Percentiles rank a stretch among this genome's conserved stretches.
Evolutionary conservation across 1,140 invertebrate species (phyloP).

Genomic region (Brevipalpus yothersi): DNA sequence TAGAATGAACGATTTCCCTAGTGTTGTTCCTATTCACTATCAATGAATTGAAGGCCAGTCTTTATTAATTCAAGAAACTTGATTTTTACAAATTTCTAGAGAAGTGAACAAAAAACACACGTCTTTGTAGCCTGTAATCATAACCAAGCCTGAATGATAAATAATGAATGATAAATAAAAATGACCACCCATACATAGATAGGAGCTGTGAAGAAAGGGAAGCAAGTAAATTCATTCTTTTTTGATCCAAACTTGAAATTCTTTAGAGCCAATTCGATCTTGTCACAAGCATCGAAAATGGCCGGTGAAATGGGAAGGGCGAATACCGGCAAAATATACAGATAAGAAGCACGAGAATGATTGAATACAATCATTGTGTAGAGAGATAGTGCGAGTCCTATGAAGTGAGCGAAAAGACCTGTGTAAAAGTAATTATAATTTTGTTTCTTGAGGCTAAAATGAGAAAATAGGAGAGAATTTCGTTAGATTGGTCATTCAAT

Average conservation of each 20-base stretch:
- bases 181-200: too few species aligned
- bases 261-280: conserved; percentile 39
- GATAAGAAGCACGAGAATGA: conserved; percentile 86
- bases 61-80: too few species aligned
- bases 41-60: too few species aligned
- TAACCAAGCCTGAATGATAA: too few species aligned
- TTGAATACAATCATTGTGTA: conserved; percentile 95
- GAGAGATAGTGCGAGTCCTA: conserved; percentile 78
- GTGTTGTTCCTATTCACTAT: too few species aligned
- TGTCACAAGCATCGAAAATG: conserved; percentile 66
- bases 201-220: too few species aligned
- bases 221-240: too few species aligned
- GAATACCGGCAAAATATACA: conserved; percentile 92
- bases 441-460: conserved; percentile 51
- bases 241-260: conserved; percentile 6
- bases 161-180: too few species aligned
- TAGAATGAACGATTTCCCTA: too few species aligned
- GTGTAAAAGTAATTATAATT: conserved; percentile 75
- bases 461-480: conserved; percentile 11
- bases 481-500: conserved; percentile 1
- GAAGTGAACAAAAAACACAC: too few species aligned
- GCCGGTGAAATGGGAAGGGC: conserved; percentile 68
- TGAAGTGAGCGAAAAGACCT: conserved; percentile 77
- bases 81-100: too few species aligned
- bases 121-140: too few species aligned